A percentile compares a stretch with the other conserved stretches of the same genome.
phyloP scores from a whole-genome alignment of 2,113 vertebrate species.

The western clawed frog (Xenopus tropicalis) region UCB_Xtro_10.0 CM004447.2:82673501-82674000 shows the following conservation, averaged over 20 bases:
- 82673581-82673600: no score
- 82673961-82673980: conserved; percentile 44
- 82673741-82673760: conserved; percentile 38
- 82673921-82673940: conserved; percentile 42
- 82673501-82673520: neutral
- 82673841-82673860: conserved; percentile 46
- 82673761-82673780: conserved; percentile 40
- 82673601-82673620: neutral
- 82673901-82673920: conserved; percentile 42
- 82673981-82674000: conserved; percentile 33
- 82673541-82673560: neutral
- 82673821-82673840: conserved; percentile 41
- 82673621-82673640: neutral
- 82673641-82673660: conserved; percentile 11
- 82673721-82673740: conserved; percentile 36
- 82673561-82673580: neutral
- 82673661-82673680: neutral
- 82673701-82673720: conserved; percentile 19
- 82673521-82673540: neutral
- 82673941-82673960: conserved; percentile 46
- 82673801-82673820: conserved; percentile 46
- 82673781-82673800: conserved; percentile 31
- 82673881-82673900: conserved; percentile 39
- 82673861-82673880: conserved; percentile 43
- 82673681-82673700: conserved; percentile 24